Evolutionary conservation across 2,888 invertebrate species (phyloP).

Genomic region (Cephus sareptanus): DNA sequence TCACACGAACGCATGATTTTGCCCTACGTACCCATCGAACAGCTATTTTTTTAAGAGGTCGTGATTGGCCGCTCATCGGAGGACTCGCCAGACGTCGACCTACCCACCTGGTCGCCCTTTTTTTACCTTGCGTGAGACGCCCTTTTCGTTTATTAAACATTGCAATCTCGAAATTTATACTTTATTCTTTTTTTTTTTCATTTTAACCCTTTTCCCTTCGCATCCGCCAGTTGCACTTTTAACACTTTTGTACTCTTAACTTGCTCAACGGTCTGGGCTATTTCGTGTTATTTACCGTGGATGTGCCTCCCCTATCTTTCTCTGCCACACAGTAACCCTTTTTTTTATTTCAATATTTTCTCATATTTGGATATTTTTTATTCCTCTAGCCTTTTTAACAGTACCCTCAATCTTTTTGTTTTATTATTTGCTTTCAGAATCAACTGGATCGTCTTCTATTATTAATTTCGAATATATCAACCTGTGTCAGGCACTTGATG

Average conservation of each 20-base stretch:
- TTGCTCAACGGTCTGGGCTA: not conserved
- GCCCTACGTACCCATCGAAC: not conserved
- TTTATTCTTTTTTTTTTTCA: not conserved
- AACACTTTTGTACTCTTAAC: not conserved
- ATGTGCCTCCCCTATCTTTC: not conserved
- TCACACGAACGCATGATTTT: slow-evolving; percentile 44
- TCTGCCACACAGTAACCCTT: not conserved
- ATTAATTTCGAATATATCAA: not conserved
- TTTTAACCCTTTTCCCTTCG: not conserved
- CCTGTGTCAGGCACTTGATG: not conserved
- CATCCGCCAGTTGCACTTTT: not conserved
- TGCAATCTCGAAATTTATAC: not conserved
- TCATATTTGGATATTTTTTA: no score
- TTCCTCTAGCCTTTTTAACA: not conserved
- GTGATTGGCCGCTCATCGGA: not conserved
- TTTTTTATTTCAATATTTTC: not conserved
- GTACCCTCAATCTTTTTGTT: not conserved
- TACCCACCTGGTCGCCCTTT: not conserved
- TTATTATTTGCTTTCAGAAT: not conserved
- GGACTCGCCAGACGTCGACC: not conserved
- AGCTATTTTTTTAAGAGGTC: not conserved
- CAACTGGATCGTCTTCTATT: not conserved
- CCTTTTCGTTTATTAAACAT: not conserved
- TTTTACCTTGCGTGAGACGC: not conserved
- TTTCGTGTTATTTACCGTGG: not conserved